Base-by-base conservation (phyloP, 2,888 invertebrate genomes). In the Sepiola atlantica region DNA sequence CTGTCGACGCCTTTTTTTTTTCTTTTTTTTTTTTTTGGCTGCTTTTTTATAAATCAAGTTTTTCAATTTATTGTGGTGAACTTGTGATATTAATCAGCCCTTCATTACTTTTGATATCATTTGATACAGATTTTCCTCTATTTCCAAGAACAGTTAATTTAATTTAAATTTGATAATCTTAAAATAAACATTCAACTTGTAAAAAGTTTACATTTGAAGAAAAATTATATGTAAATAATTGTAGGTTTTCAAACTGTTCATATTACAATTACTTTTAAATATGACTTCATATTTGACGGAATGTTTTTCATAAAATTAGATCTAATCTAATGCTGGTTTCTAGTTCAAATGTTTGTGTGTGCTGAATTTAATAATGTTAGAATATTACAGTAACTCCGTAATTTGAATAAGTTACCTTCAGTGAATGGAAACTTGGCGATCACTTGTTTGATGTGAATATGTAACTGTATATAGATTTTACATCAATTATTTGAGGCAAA, bases 1-100 rank as follows among this genome's bases (percentile, higher is more conserved):
- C 28, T n/a, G 32, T 12, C 77, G n/a, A 32, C 77, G n/a, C n/a
- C n/a, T n/a, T n/a, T n/a, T n/a, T 77, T 14, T 61, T 61, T 61
- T 21, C 10, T 24, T 61, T 24, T 24, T 20, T 24, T n/a, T 77
- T 77, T 77, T 77, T 77, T n/a, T n/a, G 14, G 77, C 77, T n/a
- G 77, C 77, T n/a, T 77, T 32, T n/a, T 77, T n/a, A 18, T n/a
- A 12, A 77, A 77, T 77, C n/a, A n/a, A 77, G 77, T n/a, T 77
- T n/a, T 77, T 77, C 77, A 77, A 32, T 77, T 77, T 77, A n/a
- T n/a, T 77, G 77, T 77, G 77, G 77, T 77, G 77, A 77, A 77
- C 77, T 77, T 77, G 77, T 77, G 77, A 77, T 77, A 77, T 77
- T 77, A n/a, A 77, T n/a, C n/a, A 16, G 77, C n/a, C 77, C n/a